Evolutionary conservation across 92 coral and sea anemone species (phyloP).

Genomic region (Anthopleura xanthogrammica): DNA sequence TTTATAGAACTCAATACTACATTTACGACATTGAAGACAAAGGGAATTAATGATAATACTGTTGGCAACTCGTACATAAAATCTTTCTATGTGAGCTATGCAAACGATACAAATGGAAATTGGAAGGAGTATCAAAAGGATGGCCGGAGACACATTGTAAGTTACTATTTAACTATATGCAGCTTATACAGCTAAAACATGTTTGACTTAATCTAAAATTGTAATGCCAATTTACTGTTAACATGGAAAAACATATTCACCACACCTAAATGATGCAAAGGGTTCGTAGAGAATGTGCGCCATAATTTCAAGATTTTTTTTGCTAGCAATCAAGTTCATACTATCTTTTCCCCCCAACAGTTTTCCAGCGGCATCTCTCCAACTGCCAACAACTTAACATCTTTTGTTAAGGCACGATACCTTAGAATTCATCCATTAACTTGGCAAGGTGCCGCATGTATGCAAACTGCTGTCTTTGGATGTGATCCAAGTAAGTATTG

Average conservation of each 20-base stretch:
- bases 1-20: not conserved
- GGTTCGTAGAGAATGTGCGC: too few relatives aligned
- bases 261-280: too few relatives aligned
- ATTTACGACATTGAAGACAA: constrained; percentile 23
- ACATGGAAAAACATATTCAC: too few relatives aligned
- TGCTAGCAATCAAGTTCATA: not conserved
- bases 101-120: constrained; percentile 9
- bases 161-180: not conserved
- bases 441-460: constrained; percentile 8
- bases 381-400: constrained; percentile 15
- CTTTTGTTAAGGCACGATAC: constrained; percentile 18
- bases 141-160: not conserved
- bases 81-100: constrained; percentile 20
- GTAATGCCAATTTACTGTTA: too few relatives aligned
- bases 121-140: constrained; percentile 16
- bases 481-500: constrained; percentile 35
- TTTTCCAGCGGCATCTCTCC: not conserved
- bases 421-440: constrained; percentile 20
- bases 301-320: not conserved
- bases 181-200: too few relatives aligned
- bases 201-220: too few relatives aligned
- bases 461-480: constrained; percentile 42
- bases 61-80: constrained; percentile 23
- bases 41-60: constrained; percentile 15
- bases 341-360: not conserved